These are phyloP conservation scores for Oryzias celebensis DNA, from an alignment of 2,113 vertebrate species.

Conservation along the genomic window DNA sequence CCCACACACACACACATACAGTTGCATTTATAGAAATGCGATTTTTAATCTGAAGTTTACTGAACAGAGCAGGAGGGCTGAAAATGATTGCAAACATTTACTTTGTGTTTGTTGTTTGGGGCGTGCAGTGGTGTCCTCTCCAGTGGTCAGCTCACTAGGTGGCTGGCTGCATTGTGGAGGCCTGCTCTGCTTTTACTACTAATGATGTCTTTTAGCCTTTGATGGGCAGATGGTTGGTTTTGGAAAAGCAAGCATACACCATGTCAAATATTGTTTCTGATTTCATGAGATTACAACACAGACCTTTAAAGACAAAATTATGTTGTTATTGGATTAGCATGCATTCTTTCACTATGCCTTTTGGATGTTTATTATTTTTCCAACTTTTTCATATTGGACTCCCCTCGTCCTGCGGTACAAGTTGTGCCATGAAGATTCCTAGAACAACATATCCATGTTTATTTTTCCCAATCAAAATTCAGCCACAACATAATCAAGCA, in stretches of 20 bases:
- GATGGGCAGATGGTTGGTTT: constrained; percentile 20
- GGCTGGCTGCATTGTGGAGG: too few species aligned
- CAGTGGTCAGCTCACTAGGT: too few species aligned
- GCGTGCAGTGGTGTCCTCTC: too few species aligned
- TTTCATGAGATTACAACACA: constrained; percentile 10
- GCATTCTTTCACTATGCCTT: constrained; percentile 46
- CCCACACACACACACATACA: too few species aligned
- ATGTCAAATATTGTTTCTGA: constrained; percentile 4
- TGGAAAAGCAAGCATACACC: background rate
- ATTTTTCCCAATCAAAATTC: constrained; percentile 57
- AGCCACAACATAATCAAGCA: constrained; percentile 29
- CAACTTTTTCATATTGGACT: constrained; percentile 16
- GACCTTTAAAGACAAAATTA: background rate
- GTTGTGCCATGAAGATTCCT: constrained; percentile 21
- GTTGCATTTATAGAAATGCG: too few species aligned
- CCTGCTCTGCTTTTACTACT: constrained; percentile 18
- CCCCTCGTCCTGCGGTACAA: constrained; percentile 24
- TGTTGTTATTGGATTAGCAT: constrained; percentile 58
- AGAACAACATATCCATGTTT: constrained; percentile 24
- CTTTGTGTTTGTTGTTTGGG: too few species aligned
- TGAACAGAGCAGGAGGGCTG: too few species aligned
- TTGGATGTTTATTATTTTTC: constrained; percentile 30
- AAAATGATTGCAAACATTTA: too few species aligned
- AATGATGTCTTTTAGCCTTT: constrained; percentile 39
- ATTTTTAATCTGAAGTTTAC: too few species aligned